Evolutionary conservation across 2,797 vertebrate genomes (phyloP), one percentile per base, ranked within the genome.

Genomic region (Diglossa cyanea): DNA sequence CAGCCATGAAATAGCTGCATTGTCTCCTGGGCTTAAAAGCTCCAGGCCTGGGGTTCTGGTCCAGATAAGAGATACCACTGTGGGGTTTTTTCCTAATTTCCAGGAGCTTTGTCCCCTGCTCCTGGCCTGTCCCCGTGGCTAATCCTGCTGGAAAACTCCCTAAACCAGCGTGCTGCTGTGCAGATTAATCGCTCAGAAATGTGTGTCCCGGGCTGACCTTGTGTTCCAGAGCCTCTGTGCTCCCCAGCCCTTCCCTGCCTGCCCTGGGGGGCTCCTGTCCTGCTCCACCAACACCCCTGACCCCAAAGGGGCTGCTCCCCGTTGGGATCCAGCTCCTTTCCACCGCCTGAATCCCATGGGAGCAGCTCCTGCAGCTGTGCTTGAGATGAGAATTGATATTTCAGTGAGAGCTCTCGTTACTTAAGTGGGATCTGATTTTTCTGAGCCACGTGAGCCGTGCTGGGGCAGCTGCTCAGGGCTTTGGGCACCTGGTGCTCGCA

Each of bases 91-190:
- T 90, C 84, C 71, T 73, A 48, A 89, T 95, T 92, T 93, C 55
- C 77, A 95, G 75, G 84, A 92, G 94, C 91, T 96, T 94, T 94
- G 89, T 89, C 31, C 74, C 48, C 51, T 51, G 2, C 86, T 90
- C 90, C 65, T 35, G 78, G 87, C 68, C 40, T 70, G 90, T 79
- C 55, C 93, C 91, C 10, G 0, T 51, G 71, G 75, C 65, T 95
- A 95, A 95, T 94, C 94, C 90, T 81, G 54, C 77, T 77, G 94
- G 88, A 94, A 94, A 90, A 68, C 85, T 91, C 86, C 83, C 62
- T 51, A 78, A 86, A 58, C 31, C 87, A 7, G 39, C 33, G 57
- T 17, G 28, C 92, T 67, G 81, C 58, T 11, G 60, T 1, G 2
- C 85, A 65, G 93, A 82, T 93, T 83, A 91, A 91, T 72, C 0